Base-by-base conservation (phyloP, 2,797 vertebrate species). In the Lacerta bilineata region DNA sequence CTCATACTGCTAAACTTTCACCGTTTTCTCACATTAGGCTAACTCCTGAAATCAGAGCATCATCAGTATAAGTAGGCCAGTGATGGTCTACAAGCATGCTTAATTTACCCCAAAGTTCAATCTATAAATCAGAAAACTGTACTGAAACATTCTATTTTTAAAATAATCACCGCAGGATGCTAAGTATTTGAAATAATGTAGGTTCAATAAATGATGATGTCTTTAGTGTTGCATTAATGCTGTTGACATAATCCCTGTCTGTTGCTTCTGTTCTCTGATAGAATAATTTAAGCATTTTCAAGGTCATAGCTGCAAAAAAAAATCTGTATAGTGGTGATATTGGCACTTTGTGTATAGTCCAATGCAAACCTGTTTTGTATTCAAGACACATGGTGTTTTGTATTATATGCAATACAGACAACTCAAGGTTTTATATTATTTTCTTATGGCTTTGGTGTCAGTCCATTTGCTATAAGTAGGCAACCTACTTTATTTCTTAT, bases 401-500 rank as follows among this genome's bases (percentile, higher is more conserved):
- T 2, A 84, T 7, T 3, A 39, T 36, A 36, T 0, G 0, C 43
- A 69, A 78, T n/a, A 2, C 1, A 80, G 71, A 87, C 4, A 46
- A 66, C 1, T 83, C 23, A 64, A 90, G 1, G 55, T 5, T 79
- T 33, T 77, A 76, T 82, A 90, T 76, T 82, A 78, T 82, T 90
- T 80, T 85, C 88, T 83, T 43, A 72, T 69, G 50, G 1, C n/a
- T 23, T 17, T 90, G 6, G 55, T 90, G 39, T 82, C 76, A 90
- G 75, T 80, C 50, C 3, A 71, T 86, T 88, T 77, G 27, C 46
- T 89, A 77, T 90, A 92, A 87, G 79, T 50, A 33, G 80, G 80
- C 33, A 69, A 41, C 0, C 15, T 23, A 61, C 8, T 81, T 90
- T 39, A 91, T 85, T 94, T 91, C 6, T 59, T 85, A 82, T 0